phyloP scores from a whole-genome alignment of 2,797 vertebrate genomes.

The Meriones psammophilus region DNA sequence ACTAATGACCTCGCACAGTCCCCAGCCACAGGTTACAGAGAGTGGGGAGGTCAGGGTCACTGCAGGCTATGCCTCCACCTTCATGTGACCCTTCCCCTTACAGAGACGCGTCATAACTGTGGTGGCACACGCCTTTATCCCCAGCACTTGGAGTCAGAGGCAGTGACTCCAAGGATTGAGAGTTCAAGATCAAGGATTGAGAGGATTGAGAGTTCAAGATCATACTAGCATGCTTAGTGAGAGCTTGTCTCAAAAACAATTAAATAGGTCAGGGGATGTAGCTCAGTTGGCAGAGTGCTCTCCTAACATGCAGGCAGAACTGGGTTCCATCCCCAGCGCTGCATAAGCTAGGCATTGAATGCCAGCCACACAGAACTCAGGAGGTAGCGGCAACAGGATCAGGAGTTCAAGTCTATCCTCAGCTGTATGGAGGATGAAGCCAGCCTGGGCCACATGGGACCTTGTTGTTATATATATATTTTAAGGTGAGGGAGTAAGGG shows the following conservation, averaged over 20 bases:
- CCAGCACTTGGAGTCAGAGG: background rate
- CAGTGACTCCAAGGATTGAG: background rate
- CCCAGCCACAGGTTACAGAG: too few species aligned
- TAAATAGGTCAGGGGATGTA: background rate
- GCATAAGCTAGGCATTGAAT: background rate
- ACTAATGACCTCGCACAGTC: background rate
- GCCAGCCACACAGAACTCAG: background rate
- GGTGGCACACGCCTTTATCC: background rate
- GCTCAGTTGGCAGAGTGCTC: background rate
- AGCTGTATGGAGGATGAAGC: background rate
- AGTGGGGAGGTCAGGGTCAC: background rate
- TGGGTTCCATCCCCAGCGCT: too few species aligned
- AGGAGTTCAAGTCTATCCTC: background rate
- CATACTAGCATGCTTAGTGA: background rate
- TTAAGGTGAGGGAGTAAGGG: too few species aligned
- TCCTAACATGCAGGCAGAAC: background rate
- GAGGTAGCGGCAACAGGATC: background rate
- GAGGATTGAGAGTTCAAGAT: background rate
- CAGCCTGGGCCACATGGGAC: background rate
- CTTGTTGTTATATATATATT: too few species aligned
- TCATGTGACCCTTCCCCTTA: background rate
- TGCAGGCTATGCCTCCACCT: background rate
- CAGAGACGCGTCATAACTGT: background rate
- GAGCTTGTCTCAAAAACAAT: background rate
- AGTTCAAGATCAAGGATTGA: too few species aligned